A percentile compares a stretch with the other conserved stretches of the same genome.
Conservation (phyloP, 2,888 invertebrate species). For the Pyrochroa serraticornis region DNA sequence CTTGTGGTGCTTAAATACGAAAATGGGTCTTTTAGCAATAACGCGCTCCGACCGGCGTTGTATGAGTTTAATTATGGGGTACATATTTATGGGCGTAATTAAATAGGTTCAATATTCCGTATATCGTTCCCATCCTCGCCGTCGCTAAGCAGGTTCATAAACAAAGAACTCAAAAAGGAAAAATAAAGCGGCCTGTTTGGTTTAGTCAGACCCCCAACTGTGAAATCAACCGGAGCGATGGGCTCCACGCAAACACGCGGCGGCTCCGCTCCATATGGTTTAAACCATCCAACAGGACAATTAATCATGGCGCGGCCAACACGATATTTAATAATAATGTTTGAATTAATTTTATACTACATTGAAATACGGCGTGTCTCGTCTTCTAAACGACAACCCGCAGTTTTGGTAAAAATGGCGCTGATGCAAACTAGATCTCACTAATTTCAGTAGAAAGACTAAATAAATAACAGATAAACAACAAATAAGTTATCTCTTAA, state of each 20-base stretch:
- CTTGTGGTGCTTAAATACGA: too few species aligned
- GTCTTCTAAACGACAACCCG: too few species aligned
- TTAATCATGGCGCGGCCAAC: constrained; percentile 20
- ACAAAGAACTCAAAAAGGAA: constrained; percentile 42
- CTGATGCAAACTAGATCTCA: too few species aligned
- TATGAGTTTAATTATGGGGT: too few species aligned
- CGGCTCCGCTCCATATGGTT: constrained; percentile 27
- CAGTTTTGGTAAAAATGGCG: too few species aligned
- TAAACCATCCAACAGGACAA: constrained; percentile 24
- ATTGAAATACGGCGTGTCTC: too few species aligned
- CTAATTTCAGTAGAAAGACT: too few species aligned
- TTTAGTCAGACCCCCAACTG: constrained; percentile 41
- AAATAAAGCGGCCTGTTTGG: constrained; percentile 43
- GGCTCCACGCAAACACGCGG: constrained; percentile 27
- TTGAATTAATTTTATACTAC: constrained; percentile 20
- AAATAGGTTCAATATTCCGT: constrained; percentile 1
- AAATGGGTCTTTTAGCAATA: too few species aligned
- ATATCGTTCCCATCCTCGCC: constrained; percentile 37
- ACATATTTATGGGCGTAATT: too few species aligned
- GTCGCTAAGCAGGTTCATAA: constrained; percentile 42
- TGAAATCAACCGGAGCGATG: constrained; percentile 34
- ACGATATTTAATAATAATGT: constrained; percentile 10
- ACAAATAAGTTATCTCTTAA: too few species aligned
- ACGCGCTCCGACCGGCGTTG: too few species aligned
- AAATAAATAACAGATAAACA: too few species aligned